Base-by-base conservation (phyloP, 2,888 invertebrate genomes). In the Ennomos quercinarius region DNA sequence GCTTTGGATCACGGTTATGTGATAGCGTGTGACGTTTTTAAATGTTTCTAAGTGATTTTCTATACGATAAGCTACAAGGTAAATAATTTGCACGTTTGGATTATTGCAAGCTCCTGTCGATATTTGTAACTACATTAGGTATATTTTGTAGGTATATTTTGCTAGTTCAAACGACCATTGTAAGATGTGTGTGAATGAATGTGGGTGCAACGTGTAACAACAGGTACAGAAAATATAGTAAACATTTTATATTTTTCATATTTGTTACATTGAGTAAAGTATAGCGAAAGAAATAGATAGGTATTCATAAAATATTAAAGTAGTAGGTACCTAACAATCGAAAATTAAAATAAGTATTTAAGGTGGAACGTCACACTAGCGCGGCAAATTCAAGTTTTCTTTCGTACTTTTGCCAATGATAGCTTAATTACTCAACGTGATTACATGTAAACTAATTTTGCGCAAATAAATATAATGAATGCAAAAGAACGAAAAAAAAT, bases 41-140 rank as follows among this genome's bases (percentile, higher is more conserved):
- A 71, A 67, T 60, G 71, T 76, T 76, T 77, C 71, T 77, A 78
- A 86, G 84, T 83, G 83, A 80, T 73, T 80, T 80, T 80, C 60
- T 78, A 76, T 77, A 78, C 78, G 73, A 72, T 81, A 82, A 77
- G 81, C 81, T 81, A 80, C 75, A 78, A 76, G 76, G 70, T 76
- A 75, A 77, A 76, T 72, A 73, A 83, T 89, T 91, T 87, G 90
- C 90, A 89, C 89, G 86, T 90, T 88, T 89, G 83, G 78, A 83
- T 77, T 84, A 79, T 81, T 72, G 83, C 85, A 83, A 83, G 74
- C 79, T 83, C 76, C 74, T 82, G 79, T 76, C 73, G 71, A 76
- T 80, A 81, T 74, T 80, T 72, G 76, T 80, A 78, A 74, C 62
- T 76, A 77, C n/a, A n/a, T n/a, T n/a, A n/a, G n/a, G n/a, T n/a